Conservation (phyloP, 2,113 vertebrate genomes). For the Erpornis zantholeuca region DNA sequence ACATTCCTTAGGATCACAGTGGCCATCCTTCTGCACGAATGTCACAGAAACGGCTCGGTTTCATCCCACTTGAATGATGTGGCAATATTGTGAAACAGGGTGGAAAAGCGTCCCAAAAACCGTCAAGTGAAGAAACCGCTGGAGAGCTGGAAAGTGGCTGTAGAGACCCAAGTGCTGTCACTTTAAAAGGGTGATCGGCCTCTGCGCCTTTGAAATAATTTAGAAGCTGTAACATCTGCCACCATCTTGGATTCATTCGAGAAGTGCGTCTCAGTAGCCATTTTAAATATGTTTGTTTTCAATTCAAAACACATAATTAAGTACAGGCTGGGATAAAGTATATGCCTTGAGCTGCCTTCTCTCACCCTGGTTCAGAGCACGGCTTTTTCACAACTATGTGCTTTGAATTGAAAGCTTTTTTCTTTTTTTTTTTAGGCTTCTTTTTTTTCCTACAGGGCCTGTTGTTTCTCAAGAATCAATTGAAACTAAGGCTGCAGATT, state of each 20-base stretch:
- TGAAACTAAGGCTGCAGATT: conserved; percentile 7
- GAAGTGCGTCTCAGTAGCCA: conserved; percentile 51
- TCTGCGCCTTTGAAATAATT: background rate
- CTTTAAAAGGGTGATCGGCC: background rate
- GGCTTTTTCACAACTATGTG: conserved; percentile 40
- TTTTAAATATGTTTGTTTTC: conserved; percentile 64
- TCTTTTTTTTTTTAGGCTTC: background rate
- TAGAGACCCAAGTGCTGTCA: background rate
- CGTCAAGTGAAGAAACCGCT: background rate
- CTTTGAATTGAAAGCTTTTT: conserved; percentile 43
- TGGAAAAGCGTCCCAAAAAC: background rate
- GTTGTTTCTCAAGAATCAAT: conserved; percentile 18
- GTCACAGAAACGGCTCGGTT: conserved; percentile 10
- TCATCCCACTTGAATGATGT: conserved; percentile 42
- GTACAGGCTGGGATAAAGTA: conserved; percentile 36
- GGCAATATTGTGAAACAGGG: conserved; percentile 37
- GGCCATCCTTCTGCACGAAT: conserved; percentile 49
- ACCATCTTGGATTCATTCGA: conserved; percentile 51
- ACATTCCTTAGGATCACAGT: conserved; percentile 64
- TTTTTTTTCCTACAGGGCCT: background rate
- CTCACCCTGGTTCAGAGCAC: background rate
- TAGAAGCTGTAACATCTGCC: conserved; percentile 12
- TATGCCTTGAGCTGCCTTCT: conserved; percentile 55
- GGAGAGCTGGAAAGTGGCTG: background rate
- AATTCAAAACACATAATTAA: conserved; percentile 67